These are phyloP conservation scores for Pygoscelis adeliae DNA, from an alignment of 2,113 vertebrate genomes.

Conservation along the genomic window DNA sequence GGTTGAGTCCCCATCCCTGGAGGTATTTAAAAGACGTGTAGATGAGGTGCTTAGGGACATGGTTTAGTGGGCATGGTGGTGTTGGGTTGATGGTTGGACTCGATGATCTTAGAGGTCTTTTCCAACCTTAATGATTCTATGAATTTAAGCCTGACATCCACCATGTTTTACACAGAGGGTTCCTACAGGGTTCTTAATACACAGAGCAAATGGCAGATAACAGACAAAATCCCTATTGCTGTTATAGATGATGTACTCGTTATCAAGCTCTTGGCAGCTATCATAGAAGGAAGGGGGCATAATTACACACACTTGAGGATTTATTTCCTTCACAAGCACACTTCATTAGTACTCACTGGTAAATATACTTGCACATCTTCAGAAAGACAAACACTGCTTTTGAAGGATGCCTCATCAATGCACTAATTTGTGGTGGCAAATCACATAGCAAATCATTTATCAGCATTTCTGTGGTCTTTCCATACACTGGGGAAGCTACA, in stretches of 20 bases:
- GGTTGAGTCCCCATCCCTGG: too few species aligned
- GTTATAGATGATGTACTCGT: background rate
- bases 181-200: background rate
- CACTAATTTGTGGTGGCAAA: slow-evolving; percentile 15
- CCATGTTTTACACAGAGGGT: background rate
- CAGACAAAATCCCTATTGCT: background rate
- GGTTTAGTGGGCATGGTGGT: too few species aligned
- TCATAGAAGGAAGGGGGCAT: slow-evolving; percentile 3
- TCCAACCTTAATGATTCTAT: too few species aligned
- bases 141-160: background rate
- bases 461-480: background rate
- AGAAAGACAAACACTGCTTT: slow-evolving; percentile 35
- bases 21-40: too few species aligned
- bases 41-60: too few species aligned
- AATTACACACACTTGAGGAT: slow-evolving; percentile 40
- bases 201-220: background rate
- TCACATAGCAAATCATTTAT: background rate
- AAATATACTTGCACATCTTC: slow-evolving; percentile 47
- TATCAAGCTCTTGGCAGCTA: slow-evolving; percentile 35
- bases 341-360: slow-evolving; percentile 33
- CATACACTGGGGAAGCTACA: background rate
- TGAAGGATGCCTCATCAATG: slow-evolving; percentile 7
- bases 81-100: too few species aligned
- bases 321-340: slow-evolving; percentile 49
- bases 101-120: too few species aligned